Percentiles rank a stretch among this genome's conserved stretches.
These are phyloP conservation scores for Ophiodon elongatus DNA, from an alignment of 2,113 vertebrate genomes.

Conservation along the genomic window DNA sequence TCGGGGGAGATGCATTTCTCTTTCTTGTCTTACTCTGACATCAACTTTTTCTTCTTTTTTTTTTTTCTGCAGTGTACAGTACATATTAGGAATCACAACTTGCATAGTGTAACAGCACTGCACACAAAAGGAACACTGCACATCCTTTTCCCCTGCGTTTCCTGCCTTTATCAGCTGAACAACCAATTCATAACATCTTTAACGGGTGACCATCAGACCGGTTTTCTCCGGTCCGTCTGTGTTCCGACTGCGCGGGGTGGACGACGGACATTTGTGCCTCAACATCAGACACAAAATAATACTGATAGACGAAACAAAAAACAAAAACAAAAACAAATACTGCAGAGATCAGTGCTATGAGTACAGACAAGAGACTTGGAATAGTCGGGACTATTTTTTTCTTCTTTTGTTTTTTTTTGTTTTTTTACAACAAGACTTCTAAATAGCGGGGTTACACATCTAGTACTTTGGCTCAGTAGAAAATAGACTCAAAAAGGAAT, in stretches of 20 bases:
- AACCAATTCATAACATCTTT: neutral
- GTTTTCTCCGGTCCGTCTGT: conserved; percentile 14
- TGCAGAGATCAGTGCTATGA: conserved; percentile 75
- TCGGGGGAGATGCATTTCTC: conserved; percentile 16
- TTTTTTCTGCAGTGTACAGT: conserved; percentile 55
- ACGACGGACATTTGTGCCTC: conserved; percentile 33
- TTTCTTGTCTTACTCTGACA: conserved; percentile 36
- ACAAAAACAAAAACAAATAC: conserved; percentile 71
- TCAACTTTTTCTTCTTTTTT: conserved; percentile 18
- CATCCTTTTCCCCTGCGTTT: neutral
- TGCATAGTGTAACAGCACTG: conserved; percentile 81
- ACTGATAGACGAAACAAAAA: conserved; percentile 75
- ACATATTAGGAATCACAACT: conserved; percentile 59
- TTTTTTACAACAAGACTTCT: conserved; percentile 67
- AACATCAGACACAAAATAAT: conserved; percentile 67
- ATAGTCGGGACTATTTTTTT: conserved; percentile 66
- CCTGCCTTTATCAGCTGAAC: conserved; percentile 17
- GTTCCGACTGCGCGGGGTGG: conserved; percentile 10
- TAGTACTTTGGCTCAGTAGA: conserved; percentile 83
- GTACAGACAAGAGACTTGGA: conserved; percentile 60
- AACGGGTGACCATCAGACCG: conserved; percentile 12
- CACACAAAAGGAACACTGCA: conserved; percentile 54
- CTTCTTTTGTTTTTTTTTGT: conserved; percentile 27
- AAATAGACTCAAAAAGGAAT: conserved; percentile 73
- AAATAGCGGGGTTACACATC: conserved; percentile 69